These are phyloP conservation scores for Acromyrmex charruanus DNA, from an alignment of 1,140 invertebrate species.

Conservation along the genomic window DNA sequence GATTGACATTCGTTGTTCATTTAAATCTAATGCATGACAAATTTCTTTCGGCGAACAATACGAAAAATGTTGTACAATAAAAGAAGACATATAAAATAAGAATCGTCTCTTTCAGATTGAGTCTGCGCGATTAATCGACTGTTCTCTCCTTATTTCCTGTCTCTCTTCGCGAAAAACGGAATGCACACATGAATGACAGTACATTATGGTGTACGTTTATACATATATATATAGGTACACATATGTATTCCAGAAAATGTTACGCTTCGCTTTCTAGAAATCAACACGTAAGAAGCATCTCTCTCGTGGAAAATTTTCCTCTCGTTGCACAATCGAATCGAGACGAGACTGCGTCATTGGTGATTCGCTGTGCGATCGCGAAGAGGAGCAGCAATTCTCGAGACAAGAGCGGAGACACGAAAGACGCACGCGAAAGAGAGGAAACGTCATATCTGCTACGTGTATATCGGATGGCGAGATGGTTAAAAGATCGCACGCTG, in stretches of 20 bases:
- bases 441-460: conserved; percentile 27
- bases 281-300: conserved; percentile 29
- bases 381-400: conserved; percentile 26
- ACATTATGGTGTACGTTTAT: neutral
- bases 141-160: conserved; percentile 29
- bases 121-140: conserved; percentile 22
- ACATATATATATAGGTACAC: neutral
- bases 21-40: conserved; percentile 3
- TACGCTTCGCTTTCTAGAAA: neutral
- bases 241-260: conserved; percentile 6
- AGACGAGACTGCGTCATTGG: conserved; percentile 28
- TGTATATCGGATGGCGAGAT: conserved; percentile 12
- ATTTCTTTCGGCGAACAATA: conserved; percentile 1
- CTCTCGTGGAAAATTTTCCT: conserved; percentile 44
- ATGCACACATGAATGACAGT: neutral
- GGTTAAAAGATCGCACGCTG: conserved; percentile 14
- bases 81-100: conserved; percentile 10
- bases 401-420: conserved; percentile 23
- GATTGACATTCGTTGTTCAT: neutral
- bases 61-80: neutral
- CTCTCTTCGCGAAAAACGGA: neutral
- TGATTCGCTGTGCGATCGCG: conserved; percentile 32
- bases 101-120: conserved; percentile 21
- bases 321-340: conserved; percentile 28
- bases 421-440: conserved; percentile 24